Percentiles rank a stretch among this genome's conserved stretches.
These are phyloP conservation scores for Oryzias celebensis DNA, from an alignment of 2,113 vertebrate species.

Conservation along the genomic window DNA sequence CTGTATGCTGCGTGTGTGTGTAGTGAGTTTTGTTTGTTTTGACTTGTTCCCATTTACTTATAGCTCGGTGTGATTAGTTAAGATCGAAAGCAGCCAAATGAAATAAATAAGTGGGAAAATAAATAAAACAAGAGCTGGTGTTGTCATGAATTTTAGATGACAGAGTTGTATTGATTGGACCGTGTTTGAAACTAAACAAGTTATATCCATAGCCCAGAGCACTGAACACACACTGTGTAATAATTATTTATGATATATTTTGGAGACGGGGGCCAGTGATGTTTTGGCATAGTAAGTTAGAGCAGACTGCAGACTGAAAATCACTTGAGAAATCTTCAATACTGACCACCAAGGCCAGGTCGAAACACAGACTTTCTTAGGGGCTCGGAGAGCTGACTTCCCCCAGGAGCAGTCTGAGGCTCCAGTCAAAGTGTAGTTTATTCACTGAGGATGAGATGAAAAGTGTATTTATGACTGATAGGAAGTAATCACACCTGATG, in stretches of 20 bases:
- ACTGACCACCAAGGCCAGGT: slow-evolving; percentile 42
- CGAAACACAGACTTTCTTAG: slow-evolving; percentile 33
- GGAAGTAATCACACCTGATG: slow-evolving; percentile 26
- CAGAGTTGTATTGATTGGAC: slow-evolving; percentile 75
- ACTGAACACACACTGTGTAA: slow-evolving; percentile 66
- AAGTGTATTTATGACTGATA: slow-evolving; percentile 15
- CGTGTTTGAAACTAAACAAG: slow-evolving; percentile 81
- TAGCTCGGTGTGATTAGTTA: slow-evolving; percentile 42
- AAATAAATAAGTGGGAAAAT: slow-evolving; percentile 66
- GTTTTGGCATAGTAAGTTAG: slow-evolving; percentile 66
- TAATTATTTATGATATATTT: slow-evolving; percentile 81
- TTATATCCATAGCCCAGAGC: slow-evolving; percentile 77
- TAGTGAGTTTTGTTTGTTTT: not conserved
- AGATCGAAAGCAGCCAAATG: slow-evolving; percentile 44
- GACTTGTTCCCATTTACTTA: not conserved
- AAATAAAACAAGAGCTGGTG: slow-evolving; percentile 73
- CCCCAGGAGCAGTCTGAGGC: slow-evolving; percentile 2
- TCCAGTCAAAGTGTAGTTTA: slow-evolving; percentile 5
- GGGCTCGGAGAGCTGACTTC: slow-evolving; percentile 17
- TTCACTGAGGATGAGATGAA: slow-evolving; percentile 17
- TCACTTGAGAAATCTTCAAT: slow-evolving; percentile 52
- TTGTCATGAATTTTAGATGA: slow-evolving; percentile 81
- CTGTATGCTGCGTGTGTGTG: too few species aligned
- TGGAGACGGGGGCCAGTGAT: slow-evolving; percentile 61
- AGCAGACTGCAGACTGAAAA: slow-evolving; percentile 52